phyloP scores from a whole-genome alignment of 1,140 invertebrate species.

The Sitodiplosis mosellana region DNA sequence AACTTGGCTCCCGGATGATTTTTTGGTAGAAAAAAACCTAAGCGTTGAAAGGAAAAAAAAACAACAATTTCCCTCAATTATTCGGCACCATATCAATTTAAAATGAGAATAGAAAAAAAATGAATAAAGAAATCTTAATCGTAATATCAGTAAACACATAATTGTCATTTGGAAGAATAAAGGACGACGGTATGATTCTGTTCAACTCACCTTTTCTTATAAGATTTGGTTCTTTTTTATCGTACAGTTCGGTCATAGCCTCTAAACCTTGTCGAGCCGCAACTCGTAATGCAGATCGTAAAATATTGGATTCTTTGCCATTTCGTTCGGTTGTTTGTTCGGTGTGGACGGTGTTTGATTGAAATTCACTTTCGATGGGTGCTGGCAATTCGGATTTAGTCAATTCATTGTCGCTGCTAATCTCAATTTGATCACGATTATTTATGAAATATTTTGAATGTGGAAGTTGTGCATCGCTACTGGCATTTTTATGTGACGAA shows the following conservation, averaged over 20 bases:
- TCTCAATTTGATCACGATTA: neutral
- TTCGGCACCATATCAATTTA: too few species aligned
- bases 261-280: constrained; percentile 20
- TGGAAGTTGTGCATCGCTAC: too few species aligned
- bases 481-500: too few species aligned
- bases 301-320: neutral
- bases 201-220: constrained; percentile 17
- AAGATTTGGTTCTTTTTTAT: constrained; percentile 19
- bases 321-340: neutral
- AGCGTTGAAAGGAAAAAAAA: too few species aligned
- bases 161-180: too few species aligned
- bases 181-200: too few species aligned
- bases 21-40: constrained; percentile 19
- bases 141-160: too few species aligned
- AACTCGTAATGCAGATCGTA: constrained; percentile 13
- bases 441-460: neutral
- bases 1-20: constrained; percentile 22
- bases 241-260: constrained; percentile 21
- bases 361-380: neutral
- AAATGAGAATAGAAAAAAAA: too few species aligned
- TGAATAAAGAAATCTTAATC: too few species aligned
- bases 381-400: neutral
- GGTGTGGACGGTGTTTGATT: neutral
- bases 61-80: too few species aligned
- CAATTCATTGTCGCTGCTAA: neutral